A percentile compares a stretch with the other conserved stretches of the same genome.
Conservation (phyloP, 2,888 invertebrate species). For the Crocallis elinguaria region DNA sequence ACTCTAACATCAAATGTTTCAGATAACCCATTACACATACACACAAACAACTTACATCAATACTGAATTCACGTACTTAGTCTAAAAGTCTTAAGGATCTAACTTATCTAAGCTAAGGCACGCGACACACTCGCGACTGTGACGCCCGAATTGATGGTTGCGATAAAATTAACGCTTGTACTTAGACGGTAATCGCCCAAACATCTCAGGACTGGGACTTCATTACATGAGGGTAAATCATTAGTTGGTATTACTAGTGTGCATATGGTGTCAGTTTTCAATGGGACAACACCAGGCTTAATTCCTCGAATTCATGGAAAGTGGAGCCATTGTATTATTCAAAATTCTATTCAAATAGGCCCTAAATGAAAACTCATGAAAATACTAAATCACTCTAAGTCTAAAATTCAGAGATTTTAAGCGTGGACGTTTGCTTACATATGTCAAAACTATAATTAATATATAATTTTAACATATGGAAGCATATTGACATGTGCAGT, state of each 20-base stretch:
- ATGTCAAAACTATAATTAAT: no score
- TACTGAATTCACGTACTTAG: background rate
- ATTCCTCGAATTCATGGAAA: background rate
- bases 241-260: slow-evolving; percentile 36
- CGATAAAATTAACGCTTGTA: slow-evolving; percentile 53
- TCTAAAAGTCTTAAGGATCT: background rate
- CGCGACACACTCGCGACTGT: slow-evolving; percentile 5
- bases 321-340: background rate
- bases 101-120: slow-evolving; percentile 5
- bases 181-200: slow-evolving; percentile 55
- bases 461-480: no score
- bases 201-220: slow-evolving; percentile 47
- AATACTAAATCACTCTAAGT: no score
- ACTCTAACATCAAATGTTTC: no score
- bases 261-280: background rate
- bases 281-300: background rate
- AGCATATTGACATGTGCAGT: no score
- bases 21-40: no score
- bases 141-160: slow-evolving; percentile 42
- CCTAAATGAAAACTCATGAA: no score
- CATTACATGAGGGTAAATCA: slow-evolving; percentile 51
- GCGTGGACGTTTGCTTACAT: no score
- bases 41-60: background rate
- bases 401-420: no score
- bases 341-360: background rate